Evolutionary conservation across 1,140 invertebrate species (phyloP), one percentile per base, ranked within the genome.

Genomic region (Triops cancriformis): DNA sequence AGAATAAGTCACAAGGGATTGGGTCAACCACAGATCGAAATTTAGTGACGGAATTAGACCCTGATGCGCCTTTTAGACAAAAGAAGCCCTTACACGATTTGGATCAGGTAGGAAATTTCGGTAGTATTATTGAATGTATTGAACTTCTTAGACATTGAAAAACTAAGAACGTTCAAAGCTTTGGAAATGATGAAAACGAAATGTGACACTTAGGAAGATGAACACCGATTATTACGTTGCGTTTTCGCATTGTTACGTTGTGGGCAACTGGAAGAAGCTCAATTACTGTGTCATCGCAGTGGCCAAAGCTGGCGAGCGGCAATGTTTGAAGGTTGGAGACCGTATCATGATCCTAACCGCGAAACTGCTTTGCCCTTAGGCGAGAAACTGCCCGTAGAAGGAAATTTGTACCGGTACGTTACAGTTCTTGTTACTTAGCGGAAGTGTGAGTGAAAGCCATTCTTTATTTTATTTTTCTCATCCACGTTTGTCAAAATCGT

Each of bases 251-350:
- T 92, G 85, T 88, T 98, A 64, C 87, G 95, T 43, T 93, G 93
- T 84, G 96, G 96, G 5, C 90, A 91, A 80, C 86, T 97, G 74
- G 89, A 93, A 81, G 90, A 92, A 85, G 95, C 95, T 28, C 89
- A 97, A 82, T 88, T 92, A 80, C 83, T 96, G 26, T 95, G 94
- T 81, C 88, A 91, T 64, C 91, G 91, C 81, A 91, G 90, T 82
- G 96, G 96, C 0, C 94, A 97, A 84, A 89, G 91, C 7, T 97
- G 95, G 95, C 86, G 93, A 75, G 94, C 94, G 14, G 94, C 94
- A 12, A 90, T 92, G 74, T 84, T 98, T 26, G 91, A 97, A 85
- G 96, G 96, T 1, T 97, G 95, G 94, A 88, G 90, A 79, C 86
- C 95, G 14, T 89, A 89, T 82, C 91, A 94, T 82, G 93, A 96